phyloP scores from a whole-genome alignment of 2,888 invertebrate genomes.

The Drosophila demipolita region DNA sequence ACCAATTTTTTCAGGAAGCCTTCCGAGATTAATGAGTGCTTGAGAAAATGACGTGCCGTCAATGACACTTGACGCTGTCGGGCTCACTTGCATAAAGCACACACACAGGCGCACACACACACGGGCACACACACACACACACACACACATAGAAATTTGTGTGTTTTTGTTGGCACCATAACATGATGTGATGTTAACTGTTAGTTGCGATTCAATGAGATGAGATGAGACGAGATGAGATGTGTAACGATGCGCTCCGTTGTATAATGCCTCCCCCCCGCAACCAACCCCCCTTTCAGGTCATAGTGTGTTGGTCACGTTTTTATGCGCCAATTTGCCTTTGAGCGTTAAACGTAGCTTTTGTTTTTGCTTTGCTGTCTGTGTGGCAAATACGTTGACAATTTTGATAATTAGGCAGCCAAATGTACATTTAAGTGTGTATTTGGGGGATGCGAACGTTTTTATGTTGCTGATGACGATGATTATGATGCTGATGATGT shows the following conservation, averaged over 20 bases:
- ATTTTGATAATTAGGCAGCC: conserved; percentile 67
- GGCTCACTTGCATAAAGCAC: conserved; percentile 12
- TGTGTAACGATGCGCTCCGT: conserved; percentile 27
- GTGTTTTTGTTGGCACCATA: conserved; percentile 50
- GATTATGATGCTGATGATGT: conserved; percentile 14
- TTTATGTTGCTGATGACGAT: conserved; percentile 31
- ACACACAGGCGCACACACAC: conserved; percentile 9
- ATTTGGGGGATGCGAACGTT: conserved; percentile 26
- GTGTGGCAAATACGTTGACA: conserved; percentile 59
- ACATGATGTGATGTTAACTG: conserved; percentile 40
- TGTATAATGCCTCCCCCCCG: neutral
- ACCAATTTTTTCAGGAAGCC: conserved; percentile 48
- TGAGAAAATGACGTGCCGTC: conserved; percentile 73
- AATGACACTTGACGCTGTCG: conserved; percentile 66
- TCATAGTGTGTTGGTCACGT: conserved; percentile 64
- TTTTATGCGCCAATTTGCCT: conserved; percentile 53
- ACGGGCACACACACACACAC: conserved; percentile 9
- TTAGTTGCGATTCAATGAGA: conserved; percentile 45
- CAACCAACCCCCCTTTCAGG: conserved; percentile 3
- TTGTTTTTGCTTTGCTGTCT: neutral
- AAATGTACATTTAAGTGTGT: conserved; percentile 65
- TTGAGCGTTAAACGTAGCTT: conserved; percentile 21
- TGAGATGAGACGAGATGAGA: conserved; percentile 21
- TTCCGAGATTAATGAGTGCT: conserved; percentile 73
- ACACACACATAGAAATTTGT: conserved; percentile 2